These are phyloP conservation scores for Romanogobio albipinnatus DNA, from an alignment of 2,113 vertebrate species.

Conservation along the genomic window DNA sequence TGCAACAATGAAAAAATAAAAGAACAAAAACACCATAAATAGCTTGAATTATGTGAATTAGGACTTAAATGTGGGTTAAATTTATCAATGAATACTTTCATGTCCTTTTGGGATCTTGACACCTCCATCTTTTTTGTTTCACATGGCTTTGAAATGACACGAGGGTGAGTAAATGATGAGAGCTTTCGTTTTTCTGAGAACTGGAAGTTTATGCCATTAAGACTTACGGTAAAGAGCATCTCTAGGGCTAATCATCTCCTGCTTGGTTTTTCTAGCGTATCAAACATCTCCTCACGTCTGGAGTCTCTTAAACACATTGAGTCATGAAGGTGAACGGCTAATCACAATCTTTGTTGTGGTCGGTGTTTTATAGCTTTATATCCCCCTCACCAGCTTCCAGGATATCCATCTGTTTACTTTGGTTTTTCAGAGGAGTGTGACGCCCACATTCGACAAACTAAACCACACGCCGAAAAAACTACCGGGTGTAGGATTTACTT, in stretches of 20 bases:
- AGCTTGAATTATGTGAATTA: neutral
- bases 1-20: neutral
- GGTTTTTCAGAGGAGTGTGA: neutral
- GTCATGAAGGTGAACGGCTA: conserved; percentile 20
- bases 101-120: neutral
- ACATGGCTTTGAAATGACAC: neutral
- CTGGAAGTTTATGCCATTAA: neutral
- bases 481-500: too few relatives aligned
- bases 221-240: neutral
- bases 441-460: neutral
- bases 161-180: neutral
- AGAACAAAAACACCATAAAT: neutral
- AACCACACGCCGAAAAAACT: neutral
- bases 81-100: neutral
- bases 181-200: neutral
- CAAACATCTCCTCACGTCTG: conserved; percentile 12
- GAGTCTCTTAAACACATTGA: conserved; percentile 36
- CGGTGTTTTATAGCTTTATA: conserved; percentile 1
- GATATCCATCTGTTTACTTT: conserved; percentile 28
- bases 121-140: neutral
- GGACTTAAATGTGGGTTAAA: neutral
- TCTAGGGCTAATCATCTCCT: neutral
- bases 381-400: conserved; percentile 30
- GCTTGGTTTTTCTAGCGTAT: conserved; percentile 5
- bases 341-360: conserved; percentile 38